Base-by-base conservation (phyloP, 2,797 vertebrate genomes). In the Darevskia nairensis region DNA sequence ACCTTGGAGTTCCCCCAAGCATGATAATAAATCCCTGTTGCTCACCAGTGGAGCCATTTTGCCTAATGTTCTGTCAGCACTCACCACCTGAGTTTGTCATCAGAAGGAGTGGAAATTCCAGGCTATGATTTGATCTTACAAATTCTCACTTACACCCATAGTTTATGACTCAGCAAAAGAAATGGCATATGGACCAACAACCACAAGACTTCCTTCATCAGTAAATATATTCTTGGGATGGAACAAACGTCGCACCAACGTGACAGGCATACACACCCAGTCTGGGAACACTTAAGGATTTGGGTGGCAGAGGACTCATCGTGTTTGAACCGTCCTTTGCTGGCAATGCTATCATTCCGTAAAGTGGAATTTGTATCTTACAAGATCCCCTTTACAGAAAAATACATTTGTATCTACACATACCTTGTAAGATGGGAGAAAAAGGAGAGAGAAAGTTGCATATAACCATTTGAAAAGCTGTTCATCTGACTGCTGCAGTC, bases 231-330 rank as follows among this genome's bases (percentile, higher is more conserved):
- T 11, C 10, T 81, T 81, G 4, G 77, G 46, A n/a, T 32, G 50
- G 46, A 59, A 15, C 79, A 80, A 80, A 80, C 19, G 21, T 39
- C 35, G 11, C n/a, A 64, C 19, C 23, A 76, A 41, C 3, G 1
- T 9, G 8, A 84, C 80, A 86, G 35, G 35, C 71, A 17, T 86
- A 80, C 35, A 64, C 23, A 61, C 8, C 32, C 50, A 50, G 50
- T 66, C 9, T 39, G 15, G 32, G 13, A 64, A 66, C 59, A 66
- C 4, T 35, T 23, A 41, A 55, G 23, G 59, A 27, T 66, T 11
- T 41, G 8, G 59, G 35, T 66, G 32, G 27, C 83, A 69, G 87
- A 91, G 82, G 25, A 84, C 92, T 89, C 88, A 87, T 91, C 88
- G 4, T 21, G 50, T 39, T 29, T 91, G 81, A 19, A 23, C 10